Conservation (phyloP, 1,140 invertebrate genomes). For the Micrasema longulum region DNA sequence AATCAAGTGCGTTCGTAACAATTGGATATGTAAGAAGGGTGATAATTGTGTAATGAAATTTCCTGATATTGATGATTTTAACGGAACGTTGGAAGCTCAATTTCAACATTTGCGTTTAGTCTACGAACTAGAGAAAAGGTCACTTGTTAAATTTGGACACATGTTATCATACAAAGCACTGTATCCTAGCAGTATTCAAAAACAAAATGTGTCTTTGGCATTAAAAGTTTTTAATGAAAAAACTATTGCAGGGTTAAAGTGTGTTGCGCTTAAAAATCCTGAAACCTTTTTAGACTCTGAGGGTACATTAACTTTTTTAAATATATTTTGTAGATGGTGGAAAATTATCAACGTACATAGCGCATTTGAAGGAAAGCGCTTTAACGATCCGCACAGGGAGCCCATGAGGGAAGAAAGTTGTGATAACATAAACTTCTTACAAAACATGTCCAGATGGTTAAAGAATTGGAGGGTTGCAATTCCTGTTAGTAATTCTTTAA, state of each 20-base stretch:
- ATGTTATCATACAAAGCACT: no score
- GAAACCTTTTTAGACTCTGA: no score
- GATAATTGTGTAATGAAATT: conserved; percentile 10
- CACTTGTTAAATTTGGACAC: no score
- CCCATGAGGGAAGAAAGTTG: conserved; percentile 2
- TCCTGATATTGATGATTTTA: conserved; percentile 1
- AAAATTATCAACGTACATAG: no score
- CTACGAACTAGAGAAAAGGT: no score
- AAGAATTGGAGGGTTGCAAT: background rate
- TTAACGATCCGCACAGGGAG: conserved; percentile 7
- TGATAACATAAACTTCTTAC: background rate
- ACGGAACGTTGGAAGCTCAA: background rate
- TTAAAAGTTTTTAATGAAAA: background rate
- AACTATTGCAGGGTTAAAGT: conserved; percentile 7
- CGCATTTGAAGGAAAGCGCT: conserved; percentile 9
- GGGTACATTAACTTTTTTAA: no score
- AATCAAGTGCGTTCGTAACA: conserved; percentile 6
- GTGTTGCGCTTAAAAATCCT: background rate
- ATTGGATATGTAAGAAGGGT: conserved; percentile 8
- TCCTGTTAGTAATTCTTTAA: background rate
- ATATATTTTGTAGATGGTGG: no score
- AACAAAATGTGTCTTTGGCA: no score
- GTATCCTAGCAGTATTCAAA: no score
- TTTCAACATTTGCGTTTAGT: no score
- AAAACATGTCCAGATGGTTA: conserved; percentile 9